Evolutionary conservation across 2,797 vertebrate species (phyloP).

Genomic region (Chelidonichthys spinosus): DNA sequence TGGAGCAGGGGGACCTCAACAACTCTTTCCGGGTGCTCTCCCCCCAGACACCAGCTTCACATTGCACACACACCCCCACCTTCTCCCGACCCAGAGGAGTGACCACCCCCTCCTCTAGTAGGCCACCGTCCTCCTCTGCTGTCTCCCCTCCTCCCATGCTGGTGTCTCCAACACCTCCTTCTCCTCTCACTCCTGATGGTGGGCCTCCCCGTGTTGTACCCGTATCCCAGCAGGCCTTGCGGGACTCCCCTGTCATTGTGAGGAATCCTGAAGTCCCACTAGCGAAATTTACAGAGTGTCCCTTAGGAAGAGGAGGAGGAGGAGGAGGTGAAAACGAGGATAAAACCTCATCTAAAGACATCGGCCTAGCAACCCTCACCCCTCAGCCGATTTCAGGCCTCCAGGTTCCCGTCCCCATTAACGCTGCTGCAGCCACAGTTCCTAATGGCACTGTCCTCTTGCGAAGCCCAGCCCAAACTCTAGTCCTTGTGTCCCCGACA

Average conservation of each 20-base stretch:
- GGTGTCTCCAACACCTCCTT: conserved; percentile 86
- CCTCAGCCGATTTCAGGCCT: conserved; percentile 78
- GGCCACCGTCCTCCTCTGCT: conserved; percentile 83
- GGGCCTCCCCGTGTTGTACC: conserved; percentile 86
- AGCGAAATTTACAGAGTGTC: conserved; percentile 83
- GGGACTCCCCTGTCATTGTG: conserved; percentile 93
- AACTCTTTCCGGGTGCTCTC: conserved; percentile 87
- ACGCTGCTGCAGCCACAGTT: conserved; percentile 80
- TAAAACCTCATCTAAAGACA: conserved; percentile 67
- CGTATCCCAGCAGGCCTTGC: conserved; percentile 84
- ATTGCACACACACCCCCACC: conserved; percentile 78
- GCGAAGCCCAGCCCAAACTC: conserved; percentile 82
- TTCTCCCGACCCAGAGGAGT: conserved; percentile 78
- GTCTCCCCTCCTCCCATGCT: conserved; percentile 86
- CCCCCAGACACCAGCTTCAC: conserved; percentile 79
- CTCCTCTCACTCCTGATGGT: conserved; percentile 86
- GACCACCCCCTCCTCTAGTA: conserved; percentile 72
- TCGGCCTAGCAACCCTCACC: conserved; percentile 60
- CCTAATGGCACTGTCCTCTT: conserved; percentile 82
- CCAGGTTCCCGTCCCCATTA: conserved; percentile 88
- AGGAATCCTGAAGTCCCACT: conserved; percentile 92
- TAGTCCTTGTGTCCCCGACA: conserved; percentile 84
- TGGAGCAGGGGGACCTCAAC: conserved; percentile 78
- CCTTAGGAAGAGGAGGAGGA: conserved; percentile 74
- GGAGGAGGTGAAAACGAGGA: conserved; percentile 56